Evolutionary conservation across 2,113 vertebrate genomes (phyloP).

Genomic region (Tupaia tana): DNA sequence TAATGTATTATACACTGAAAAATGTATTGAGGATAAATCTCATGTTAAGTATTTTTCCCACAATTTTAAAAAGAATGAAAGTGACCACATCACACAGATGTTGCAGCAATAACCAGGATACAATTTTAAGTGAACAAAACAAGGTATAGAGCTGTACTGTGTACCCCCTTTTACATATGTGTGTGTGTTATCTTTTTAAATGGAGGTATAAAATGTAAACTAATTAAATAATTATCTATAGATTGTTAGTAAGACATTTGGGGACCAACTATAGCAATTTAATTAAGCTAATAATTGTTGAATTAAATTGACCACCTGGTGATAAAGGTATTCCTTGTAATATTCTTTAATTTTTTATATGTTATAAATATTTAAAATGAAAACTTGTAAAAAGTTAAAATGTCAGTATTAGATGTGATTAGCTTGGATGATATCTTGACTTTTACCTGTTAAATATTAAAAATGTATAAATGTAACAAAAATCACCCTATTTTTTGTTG

Average conservation of each 20-base stretch:
- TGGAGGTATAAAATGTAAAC: not conserved
- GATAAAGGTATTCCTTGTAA: not conserved
- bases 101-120: not conserved
- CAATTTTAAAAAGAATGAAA: not conserved
- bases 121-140: constrained; percentile 14
- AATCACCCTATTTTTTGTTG: not conserved
- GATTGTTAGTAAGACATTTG: not conserved
- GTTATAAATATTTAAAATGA: constrained; percentile 24
- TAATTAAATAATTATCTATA: not conserved
- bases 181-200: not conserved
- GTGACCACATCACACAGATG: not conserved
- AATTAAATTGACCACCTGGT: not conserved
- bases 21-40: not conserved
- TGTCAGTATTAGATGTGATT: constrained; percentile 22
- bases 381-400: not conserved
- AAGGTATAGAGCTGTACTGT: not conserved
- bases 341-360: not conserved
- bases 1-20: not conserved
- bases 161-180: not conserved
- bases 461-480: not conserved
- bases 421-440: not conserved
- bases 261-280: not conserved
- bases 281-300: constrained; percentile 8
- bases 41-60: not conserved
- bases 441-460: not conserved